A percentile compares a stretch with the other conserved stretches of the same genome.
These are phyloP conservation scores for Leptopilina boulardi DNA, from an alignment of 1,140 invertebrate genomes.

Conservation along the genomic window DNA sequence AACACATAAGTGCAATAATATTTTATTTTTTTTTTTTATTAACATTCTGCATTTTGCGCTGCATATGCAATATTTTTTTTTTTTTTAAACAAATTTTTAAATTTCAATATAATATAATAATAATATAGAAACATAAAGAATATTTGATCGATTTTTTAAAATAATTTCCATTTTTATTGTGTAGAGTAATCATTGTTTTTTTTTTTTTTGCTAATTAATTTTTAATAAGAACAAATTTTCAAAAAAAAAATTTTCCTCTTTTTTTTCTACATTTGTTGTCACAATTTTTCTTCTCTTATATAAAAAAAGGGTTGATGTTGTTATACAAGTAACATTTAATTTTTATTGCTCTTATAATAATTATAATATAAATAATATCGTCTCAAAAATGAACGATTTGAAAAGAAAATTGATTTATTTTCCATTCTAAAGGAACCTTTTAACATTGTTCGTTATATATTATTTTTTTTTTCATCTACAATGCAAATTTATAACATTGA, in stretches of 20 bases:
- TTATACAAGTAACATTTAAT: background rate
- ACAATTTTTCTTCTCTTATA: too few relatives aligned
- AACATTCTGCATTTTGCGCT: background rate
- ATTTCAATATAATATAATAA: background rate
- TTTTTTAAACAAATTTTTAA: too few relatives aligned
- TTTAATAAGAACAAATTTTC: too few relatives aligned
- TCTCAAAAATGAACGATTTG: background rate
- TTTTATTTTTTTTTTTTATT: background rate
- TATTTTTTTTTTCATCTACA: background rate
- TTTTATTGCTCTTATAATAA: background rate
- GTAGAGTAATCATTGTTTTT: too few relatives aligned
- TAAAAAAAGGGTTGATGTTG: too few relatives aligned
- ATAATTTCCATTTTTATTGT: too few relatives aligned
- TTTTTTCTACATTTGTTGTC: background rate
- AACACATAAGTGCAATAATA: background rate
- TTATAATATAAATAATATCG: background rate
- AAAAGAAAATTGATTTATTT: background rate
- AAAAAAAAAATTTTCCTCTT: too few relatives aligned
- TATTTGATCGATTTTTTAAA: background rate
- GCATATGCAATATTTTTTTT: background rate
- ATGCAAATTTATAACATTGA: background rate
- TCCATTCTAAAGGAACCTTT: background rate
- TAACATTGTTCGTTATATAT: background rate
- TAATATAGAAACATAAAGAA: background rate
- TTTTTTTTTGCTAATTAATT: too few relatives aligned